Base-by-base conservation (phyloP, 2,888 invertebrate species). In the Plagiodera versicolora region DNA sequence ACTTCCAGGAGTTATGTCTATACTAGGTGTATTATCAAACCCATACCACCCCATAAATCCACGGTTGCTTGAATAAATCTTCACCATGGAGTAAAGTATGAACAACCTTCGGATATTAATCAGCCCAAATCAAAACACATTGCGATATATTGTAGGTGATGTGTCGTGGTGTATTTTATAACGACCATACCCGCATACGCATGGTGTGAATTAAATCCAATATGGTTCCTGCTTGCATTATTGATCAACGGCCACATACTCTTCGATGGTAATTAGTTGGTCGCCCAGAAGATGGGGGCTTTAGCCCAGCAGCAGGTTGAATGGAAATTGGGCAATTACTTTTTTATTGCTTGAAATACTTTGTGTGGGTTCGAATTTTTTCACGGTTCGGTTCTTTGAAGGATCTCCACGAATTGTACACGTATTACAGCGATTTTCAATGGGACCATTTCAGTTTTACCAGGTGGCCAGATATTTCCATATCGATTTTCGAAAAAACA, bases 221-320 rank as follows among this genome's bases (percentile, higher is more conserved):
- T 46, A 50, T 54, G 61, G 54, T 45, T 39, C 50, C 20, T 19
- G 32, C 47, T 61, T 54, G 32, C 48, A 58, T 53, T 44, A 60
- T 60, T 60, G 56, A 60, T 60, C 48, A 53, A 53, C 39, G 53
- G 45, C 14, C 32, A 11, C 47, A 3, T 59, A 54, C 49, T 59
- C 54, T 57, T 51, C 30, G 9, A 14, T 56, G 17, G 19, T 18
- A n/a, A 45, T 32, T 47, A 48, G 46, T 32, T 46, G 20, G 30
- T 17, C 28, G 24, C 52, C 24, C 24, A 16, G 30, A 32, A 14
- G 39, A 35, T 60, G 39, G 49, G 51, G 47, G 56, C 39, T 39
- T 8, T 4, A 14, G 45, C 30, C 28, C 4, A 30, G n/a, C n/a
- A n/a, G 18, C 11, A 9, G 2, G 32, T 32, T 32, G 39, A 51